Evolutionary conservation across 2,888 invertebrate genomes (phyloP).

Genomic region (Toxonevra muliebris): DNA sequence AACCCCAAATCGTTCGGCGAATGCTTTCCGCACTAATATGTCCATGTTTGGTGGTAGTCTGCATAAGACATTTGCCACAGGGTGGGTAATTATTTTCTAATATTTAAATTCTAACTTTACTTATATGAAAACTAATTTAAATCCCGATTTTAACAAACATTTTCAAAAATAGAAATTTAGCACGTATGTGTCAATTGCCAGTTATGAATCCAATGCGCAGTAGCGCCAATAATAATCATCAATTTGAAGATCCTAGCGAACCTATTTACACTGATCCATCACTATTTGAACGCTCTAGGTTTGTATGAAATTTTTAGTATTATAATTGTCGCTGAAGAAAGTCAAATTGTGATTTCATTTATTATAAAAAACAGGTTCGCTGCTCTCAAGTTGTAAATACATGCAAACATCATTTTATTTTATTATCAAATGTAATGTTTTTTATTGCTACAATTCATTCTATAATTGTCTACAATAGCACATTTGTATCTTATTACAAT

Average conservation of each 20-base stretch:
- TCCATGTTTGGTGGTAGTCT: constrained; percentile 76
- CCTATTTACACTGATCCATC: constrained; percentile 94
- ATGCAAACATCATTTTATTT: too few relatives aligned
- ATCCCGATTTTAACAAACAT: constrained; percentile 1
- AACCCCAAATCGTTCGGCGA: constrained; percentile 56
- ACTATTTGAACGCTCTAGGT: constrained; percentile 85
- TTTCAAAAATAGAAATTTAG: constrained; percentile 57
- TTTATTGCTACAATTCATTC: constrained; percentile 9
- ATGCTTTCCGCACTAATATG: constrained; percentile 60
- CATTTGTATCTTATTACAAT: constrained; percentile 50
- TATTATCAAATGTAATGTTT: background rate
- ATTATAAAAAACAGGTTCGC: too few relatives aligned
- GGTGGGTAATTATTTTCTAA: constrained; percentile 62
- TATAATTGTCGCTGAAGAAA: too few relatives aligned
- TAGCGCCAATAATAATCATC: constrained; percentile 63
- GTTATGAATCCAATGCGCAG: constrained; percentile 67
- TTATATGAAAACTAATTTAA: background rate
- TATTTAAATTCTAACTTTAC: constrained; percentile 21
- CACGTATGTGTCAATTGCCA: constrained; percentile 66
- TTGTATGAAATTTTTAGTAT: too few relatives aligned
- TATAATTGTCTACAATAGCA: constrained; percentile 50
- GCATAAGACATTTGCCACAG: constrained; percentile 76
- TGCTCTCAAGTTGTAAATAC: too few relatives aligned
- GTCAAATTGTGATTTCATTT: too few relatives aligned
- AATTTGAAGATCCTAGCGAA: constrained; percentile 89